Base-by-base conservation (phyloP, 2,113 vertebrate species). In the Gnathonemus echidnorhynchus region DNA sequence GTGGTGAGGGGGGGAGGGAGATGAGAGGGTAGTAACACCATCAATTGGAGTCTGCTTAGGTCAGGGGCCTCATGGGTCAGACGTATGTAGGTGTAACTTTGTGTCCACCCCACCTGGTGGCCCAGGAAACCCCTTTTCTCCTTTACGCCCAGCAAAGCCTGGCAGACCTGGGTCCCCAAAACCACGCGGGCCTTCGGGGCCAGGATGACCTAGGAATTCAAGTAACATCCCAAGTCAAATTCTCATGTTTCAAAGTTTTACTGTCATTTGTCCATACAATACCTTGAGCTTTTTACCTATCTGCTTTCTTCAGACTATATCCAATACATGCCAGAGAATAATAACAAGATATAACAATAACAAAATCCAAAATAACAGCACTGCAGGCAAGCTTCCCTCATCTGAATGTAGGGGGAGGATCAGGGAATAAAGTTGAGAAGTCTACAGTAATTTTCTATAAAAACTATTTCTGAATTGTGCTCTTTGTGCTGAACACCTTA, bases 71-170 rank as follows among this genome's bases (percentile, higher is more conserved):
- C 62, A n/a, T 11, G 19, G 24, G 27, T 48, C 24, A 52, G 9
- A 35, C 5, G n/a, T 80, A 42, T 17, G 46, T 45, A 6, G 42
- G 21, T 84, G 19, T 84, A 27, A 31, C n/a, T 70, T 70, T 11
- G 70, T 2, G 31, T 15, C 95, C 95, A 95, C 89, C 93, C 80
- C 91, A 95, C 97, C 98, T 94, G 94, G 95, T 46, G 13, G 85
- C 48, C 97, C 97, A 5, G 48, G 48, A 39, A 8, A 0, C 19
- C 96, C 93, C 52, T 91, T 94, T 80, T 93, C 90, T 91, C 96
- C 96, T 91, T 1, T 70, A 87, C 88, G 86, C 86, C 97, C 97
- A 74, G 92, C 89, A 45, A 1, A 53, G 88, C 97, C 97, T 46
- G 93, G 91, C 66, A 39, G 89, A 86, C 97, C 97, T 39, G 88